These are phyloP conservation scores for Eptatretus burgeri DNA, from an alignment of 2,113 vertebrate genomes.

Conservation along the genomic window DNA sequence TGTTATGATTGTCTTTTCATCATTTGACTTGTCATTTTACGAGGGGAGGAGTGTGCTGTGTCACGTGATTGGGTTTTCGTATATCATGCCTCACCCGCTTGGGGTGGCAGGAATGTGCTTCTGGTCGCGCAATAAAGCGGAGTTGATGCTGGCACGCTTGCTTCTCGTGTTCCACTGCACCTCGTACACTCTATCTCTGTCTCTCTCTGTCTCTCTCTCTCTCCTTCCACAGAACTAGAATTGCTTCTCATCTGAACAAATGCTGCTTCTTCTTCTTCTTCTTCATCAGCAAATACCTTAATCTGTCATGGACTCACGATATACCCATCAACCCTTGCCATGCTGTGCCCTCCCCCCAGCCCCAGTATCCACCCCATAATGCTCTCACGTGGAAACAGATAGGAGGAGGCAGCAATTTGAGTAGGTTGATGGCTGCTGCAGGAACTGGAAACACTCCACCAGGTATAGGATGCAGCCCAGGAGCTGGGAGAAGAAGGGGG, in stretches of 20 bases:
- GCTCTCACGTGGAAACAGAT: conserved; percentile 58
- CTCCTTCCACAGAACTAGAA: neutral
- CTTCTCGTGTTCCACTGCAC: too few relatives aligned
- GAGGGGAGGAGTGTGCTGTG: too few relatives aligned
- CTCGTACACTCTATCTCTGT: too few relatives aligned
- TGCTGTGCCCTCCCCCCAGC: too few relatives aligned
- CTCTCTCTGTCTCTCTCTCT: neutral
- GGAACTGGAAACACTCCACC: conserved; percentile 91
- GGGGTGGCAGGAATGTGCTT: too few relatives aligned
- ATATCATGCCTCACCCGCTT: too few relatives aligned
- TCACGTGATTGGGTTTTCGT: too few relatives aligned
- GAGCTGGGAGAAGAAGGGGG: conserved; percentile 23
- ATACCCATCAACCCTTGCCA: neutral
- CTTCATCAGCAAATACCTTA: neutral
- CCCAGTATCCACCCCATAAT: conserved; percentile 8
- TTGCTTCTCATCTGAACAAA: neutral
- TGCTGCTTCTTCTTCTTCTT: neutral
- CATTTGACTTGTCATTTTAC: too few relatives aligned
- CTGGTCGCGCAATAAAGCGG: too few relatives aligned
- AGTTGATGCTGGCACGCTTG: too few relatives aligned
- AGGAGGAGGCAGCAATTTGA: conserved; percentile 89
- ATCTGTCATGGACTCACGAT: neutral
- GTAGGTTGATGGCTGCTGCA: conserved; percentile 61
- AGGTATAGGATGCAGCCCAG: conserved; percentile 74
- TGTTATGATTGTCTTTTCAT: too few relatives aligned